Evolutionary conservation across 2,888 invertebrate species (phyloP).

Genomic region (Caenorhabditis sp.): DNA sequence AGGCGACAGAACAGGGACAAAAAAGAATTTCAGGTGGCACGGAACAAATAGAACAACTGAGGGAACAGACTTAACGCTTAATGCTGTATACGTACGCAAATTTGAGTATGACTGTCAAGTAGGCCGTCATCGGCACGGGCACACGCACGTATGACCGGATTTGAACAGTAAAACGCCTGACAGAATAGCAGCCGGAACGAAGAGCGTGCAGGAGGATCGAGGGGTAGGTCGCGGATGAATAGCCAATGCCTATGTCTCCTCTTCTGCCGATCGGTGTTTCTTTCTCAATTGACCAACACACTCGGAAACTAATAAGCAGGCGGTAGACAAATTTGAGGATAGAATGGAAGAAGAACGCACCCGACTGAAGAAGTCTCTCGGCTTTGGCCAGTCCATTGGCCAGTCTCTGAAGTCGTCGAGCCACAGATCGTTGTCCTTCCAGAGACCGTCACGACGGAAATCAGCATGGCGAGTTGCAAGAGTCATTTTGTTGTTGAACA

Average conservation of each 20-base stretch:
- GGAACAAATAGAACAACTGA: constrained; percentile 42
- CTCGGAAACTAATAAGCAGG: constrained; percentile 49
- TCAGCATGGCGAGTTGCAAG: constrained; percentile 67
- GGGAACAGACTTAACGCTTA: constrained; percentile 50
- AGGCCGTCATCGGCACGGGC: constrained; percentile 34
- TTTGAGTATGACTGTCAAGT: constrained; percentile 60
- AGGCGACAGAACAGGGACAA: neutral
- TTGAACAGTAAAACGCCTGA: constrained; percentile 59
- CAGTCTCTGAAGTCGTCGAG: constrained; percentile 77
- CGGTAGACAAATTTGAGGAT: neutral
- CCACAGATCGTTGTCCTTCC: constrained; percentile 71
- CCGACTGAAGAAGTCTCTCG: constrained; percentile 76
- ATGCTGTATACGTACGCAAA: constrained; percentile 59
- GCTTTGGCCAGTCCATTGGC: constrained; percentile 81
- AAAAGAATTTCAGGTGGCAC: constrained; percentile 35
- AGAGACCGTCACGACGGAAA: constrained; percentile 65
- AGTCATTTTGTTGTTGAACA: constrained; percentile 58
- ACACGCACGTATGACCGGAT: constrained; percentile 48
- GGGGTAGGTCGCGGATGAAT: constrained; percentile 62
- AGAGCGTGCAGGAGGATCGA: constrained; percentile 39
- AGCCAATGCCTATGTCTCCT: constrained; percentile 37
- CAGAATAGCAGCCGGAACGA: constrained; percentile 49
- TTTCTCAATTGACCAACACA: constrained; percentile 35
- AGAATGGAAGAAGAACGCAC: constrained; percentile 63
- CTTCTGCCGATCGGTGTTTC: constrained; percentile 20